A percentile compares a stretch with the other conserved stretches of the same genome.
These are phyloP conservation scores for Amblyornis subalaris DNA, from an alignment of 2,113 vertebrate species.

Conservation along the genomic window DNA sequence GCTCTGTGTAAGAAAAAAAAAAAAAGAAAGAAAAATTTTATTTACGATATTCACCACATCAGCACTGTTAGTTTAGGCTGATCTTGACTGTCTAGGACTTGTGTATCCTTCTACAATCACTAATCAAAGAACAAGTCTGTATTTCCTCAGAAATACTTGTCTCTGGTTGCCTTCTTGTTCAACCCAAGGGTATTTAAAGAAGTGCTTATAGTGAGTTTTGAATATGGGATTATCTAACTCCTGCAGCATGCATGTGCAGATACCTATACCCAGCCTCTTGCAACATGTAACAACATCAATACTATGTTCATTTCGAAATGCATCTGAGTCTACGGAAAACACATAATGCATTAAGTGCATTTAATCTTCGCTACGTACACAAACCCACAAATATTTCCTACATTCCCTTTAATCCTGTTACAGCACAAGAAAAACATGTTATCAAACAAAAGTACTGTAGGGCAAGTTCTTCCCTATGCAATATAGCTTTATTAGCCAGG, in stretches of 20 bases:
- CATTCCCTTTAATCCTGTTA: background rate
- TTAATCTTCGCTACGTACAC: background rate
- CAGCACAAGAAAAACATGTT: background rate
- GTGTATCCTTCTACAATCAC: background rate
- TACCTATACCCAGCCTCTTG: background rate
- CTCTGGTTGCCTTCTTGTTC: background rate
- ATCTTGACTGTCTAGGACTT: background rate
- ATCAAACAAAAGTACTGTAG: background rate
- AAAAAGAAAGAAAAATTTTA: background rate
- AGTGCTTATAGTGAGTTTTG: background rate
- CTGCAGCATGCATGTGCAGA: background rate
- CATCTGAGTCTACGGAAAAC: background rate
- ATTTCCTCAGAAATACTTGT: background rate
- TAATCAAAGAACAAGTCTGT: background rate
- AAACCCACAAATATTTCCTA: background rate
- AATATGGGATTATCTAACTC: background rate
- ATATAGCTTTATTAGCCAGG: background rate
- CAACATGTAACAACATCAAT: background rate
- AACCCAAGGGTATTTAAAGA: background rate
- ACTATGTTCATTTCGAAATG: background rate
- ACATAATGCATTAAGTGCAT: background rate
- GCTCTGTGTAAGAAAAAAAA: slow-evolving; percentile 35
- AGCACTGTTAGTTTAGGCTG: background rate
- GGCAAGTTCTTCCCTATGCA: background rate
- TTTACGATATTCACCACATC: background rate